These are phyloP conservation scores for Aphodius granarius DNA, from an alignment of 2,888 invertebrate species.

Conservation along the genomic window DNA sequence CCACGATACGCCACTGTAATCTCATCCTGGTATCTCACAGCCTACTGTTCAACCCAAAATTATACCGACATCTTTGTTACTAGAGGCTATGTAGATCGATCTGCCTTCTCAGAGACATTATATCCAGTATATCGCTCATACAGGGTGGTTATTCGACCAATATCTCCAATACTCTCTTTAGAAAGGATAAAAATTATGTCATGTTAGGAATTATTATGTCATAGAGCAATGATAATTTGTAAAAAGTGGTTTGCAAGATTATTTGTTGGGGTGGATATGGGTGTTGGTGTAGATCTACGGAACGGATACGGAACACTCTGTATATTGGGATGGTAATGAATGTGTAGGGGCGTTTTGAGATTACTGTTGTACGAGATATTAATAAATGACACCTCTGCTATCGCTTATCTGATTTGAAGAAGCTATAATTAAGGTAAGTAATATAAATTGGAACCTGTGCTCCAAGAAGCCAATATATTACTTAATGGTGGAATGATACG, in stretches of 20 bases:
- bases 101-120: neutral
- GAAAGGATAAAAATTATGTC: neutral
- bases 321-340: neutral
- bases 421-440: slow-evolving; percentile 9
- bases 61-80: neutral
- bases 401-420: slow-evolving; percentile 3
- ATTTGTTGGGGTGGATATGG: neutral
- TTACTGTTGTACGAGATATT: slow-evolving; percentile 5
- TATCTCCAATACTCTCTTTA: neutral
- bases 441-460: slow-evolving; percentile 2
- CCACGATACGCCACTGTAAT: neutral
- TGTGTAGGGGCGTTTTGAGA: slow-evolving; percentile 2
- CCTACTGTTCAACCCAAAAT: neutral
- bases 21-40: neutral
- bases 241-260: no score
- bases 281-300: neutral
- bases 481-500: neutral
- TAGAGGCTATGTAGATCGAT: neutral
- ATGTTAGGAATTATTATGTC: neutral
- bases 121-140: neutral
- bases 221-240: no score
- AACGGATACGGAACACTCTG: neutral
- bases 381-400: slow-evolving; percentile 13
- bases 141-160: neutral
- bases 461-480: neutral